These are phyloP conservation scores for Chrysina gloriosa DNA, from an alignment of 2,888 invertebrate genomes.

Conservation along the genomic window DNA sequence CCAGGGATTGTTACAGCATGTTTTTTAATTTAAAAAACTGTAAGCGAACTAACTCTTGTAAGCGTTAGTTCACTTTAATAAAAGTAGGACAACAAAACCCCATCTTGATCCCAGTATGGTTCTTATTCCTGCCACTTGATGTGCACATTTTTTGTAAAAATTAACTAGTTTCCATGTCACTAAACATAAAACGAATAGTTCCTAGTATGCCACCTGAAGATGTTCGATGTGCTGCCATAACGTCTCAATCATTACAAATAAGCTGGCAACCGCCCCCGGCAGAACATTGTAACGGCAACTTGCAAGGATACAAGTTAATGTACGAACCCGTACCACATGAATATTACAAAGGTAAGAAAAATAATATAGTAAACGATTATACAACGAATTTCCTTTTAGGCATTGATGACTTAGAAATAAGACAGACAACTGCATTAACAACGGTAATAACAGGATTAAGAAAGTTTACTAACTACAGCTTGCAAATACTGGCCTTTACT, in stretches of 20 bases:
- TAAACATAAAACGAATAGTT: slow-evolving; percentile 67
- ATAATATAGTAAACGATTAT: not conserved
- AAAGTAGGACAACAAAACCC: too few relatives aligned
- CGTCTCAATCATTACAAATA: slow-evolving; percentile 81
- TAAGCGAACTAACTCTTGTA: too few relatives aligned
- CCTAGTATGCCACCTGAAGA: slow-evolving; percentile 84
- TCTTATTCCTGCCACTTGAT: not conserved
- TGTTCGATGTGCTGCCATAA: slow-evolving; percentile 79
- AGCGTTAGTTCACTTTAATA: too few relatives aligned
- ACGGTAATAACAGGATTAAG: slow-evolving; percentile 77
- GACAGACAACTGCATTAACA: slow-evolving; percentile 77
- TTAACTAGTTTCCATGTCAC: not conserved
- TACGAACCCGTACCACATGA: slow-evolving; percentile 76
- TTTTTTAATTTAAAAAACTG: too few relatives aligned
- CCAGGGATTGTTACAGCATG: too few relatives aligned
- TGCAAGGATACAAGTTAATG: slow-evolving; percentile 80
- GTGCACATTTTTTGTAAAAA: slow-evolving; percentile 5
- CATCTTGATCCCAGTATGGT: too few relatives aligned
- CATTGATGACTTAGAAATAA: slow-evolving; percentile 70
- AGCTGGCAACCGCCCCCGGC: slow-evolving; percentile 84
- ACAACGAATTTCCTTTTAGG: slow-evolving; percentile 57
- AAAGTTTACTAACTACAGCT: slow-evolving; percentile 84
- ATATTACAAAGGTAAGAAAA: slow-evolving; percentile 62
- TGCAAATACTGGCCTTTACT: slow-evolving; percentile 83
- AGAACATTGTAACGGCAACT: slow-evolving; percentile 78